A percentile compares a stretch with the other conserved stretches of the same genome.
Evolutionary conservation across 2,888 invertebrate genomes (phyloP).

Genomic region (Napeogenes sylphis): DNA sequence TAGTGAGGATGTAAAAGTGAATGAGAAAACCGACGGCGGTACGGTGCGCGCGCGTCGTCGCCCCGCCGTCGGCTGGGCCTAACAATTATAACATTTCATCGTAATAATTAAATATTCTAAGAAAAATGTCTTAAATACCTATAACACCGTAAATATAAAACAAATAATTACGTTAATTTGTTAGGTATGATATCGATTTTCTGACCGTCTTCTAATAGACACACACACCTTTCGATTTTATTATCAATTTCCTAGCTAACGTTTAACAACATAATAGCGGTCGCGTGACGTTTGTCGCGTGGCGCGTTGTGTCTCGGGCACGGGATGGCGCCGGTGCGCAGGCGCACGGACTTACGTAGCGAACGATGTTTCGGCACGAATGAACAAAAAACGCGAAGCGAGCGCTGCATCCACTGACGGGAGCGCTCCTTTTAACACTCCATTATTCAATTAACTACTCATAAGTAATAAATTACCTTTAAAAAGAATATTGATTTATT

Average conservation of each 20-base stretch:
- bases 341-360: conserved; percentile 45
- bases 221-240: conserved; percentile 76
- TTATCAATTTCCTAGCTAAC: conserved; percentile 79
- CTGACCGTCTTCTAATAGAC: conserved; percentile 70
- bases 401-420: conserved; percentile 62
- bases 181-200: conserved; percentile 77
- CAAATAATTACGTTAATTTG: conserved; percentile 77
- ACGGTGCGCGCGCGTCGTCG: conserved; percentile 46
- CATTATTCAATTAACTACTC: conserved; percentile 77
- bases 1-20: conserved; percentile 76
- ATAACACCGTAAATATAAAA: conserved; percentile 79
- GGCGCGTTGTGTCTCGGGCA: conserved; percentile 37
- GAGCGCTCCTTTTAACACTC: conserved; percentile 70
- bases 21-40: conserved; percentile 66
- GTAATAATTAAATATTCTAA: conserved; percentile 77
- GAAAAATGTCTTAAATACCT: conserved; percentile 78
- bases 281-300: conserved; percentile 64
- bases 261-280: conserved; percentile 75
- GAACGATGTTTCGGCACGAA: conserved; percentile 67
- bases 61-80: conserved; percentile 65
- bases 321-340: conserved; percentile 28
- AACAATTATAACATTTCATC: conserved; percentile 74
- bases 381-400: conserved; percentile 68
- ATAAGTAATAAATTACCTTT: conserved; percentile 77
- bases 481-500: conserved; percentile 78